Conservation (phyloP, 1,140 invertebrate species). For the Lasioglossum albipes region DNA sequence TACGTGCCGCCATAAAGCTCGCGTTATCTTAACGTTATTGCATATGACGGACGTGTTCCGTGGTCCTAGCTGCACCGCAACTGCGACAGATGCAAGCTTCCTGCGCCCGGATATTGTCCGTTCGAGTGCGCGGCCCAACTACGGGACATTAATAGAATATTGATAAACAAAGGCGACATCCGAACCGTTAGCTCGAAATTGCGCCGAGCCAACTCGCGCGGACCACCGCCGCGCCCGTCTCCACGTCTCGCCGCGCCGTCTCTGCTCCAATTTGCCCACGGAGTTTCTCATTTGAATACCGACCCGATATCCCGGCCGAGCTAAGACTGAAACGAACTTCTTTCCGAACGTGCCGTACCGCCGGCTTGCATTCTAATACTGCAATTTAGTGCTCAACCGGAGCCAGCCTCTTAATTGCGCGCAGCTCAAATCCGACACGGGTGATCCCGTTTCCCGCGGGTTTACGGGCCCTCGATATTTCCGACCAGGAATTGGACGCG, state of each 20-base stretch:
- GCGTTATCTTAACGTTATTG: constrained; percentile 64
- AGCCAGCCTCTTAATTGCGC: no score
- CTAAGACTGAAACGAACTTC: no score
- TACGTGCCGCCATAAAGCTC: constrained; percentile 57
- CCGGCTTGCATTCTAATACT: no score
- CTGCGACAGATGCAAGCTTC: constrained; percentile 43
- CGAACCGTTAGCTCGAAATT: neutral
- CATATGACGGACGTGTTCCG: constrained; percentile 62
- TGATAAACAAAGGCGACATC: constrained; percentile 40
- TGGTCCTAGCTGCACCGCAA: constrained; percentile 6
- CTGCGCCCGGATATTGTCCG: constrained; percentile 42
- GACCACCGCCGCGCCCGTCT: no score
- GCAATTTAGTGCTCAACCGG: no score
- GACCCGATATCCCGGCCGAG: neutral
- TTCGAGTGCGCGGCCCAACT: constrained; percentile 13
- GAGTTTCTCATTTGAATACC: neutral
- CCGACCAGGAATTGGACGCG: no score
- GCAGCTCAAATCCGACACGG: no score
- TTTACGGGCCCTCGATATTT: no score
- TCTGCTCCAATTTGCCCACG: neutral
- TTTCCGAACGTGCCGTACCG: no score
- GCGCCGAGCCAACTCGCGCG: neutral
- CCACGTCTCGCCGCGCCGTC: neutral
- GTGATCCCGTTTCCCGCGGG: no score
- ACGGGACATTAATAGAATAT: constrained; percentile 45